These are phyloP conservation scores for Nephrotoma flavescens DNA, from an alignment of 2,888 invertebrate species.

Conservation along the genomic window DNA sequence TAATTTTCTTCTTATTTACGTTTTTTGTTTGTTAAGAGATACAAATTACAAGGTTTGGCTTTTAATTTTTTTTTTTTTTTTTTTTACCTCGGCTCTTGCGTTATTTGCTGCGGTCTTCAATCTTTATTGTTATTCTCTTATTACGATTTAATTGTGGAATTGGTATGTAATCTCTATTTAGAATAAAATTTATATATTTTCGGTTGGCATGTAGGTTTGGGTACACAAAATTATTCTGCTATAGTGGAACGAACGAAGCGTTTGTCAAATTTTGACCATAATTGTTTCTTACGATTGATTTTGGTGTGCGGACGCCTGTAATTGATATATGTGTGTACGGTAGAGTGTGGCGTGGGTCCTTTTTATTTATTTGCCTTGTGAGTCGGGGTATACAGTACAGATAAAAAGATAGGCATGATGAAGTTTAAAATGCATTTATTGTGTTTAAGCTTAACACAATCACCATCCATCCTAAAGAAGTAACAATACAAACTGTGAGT, in stretches of 20 bases:
- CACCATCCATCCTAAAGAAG: background rate
- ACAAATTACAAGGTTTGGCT: background rate
- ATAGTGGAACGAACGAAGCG: background rate
- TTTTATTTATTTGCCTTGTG: background rate
- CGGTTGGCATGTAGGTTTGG: background rate
- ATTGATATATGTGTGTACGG: background rate
- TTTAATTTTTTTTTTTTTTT: background rate
- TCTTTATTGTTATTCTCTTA: background rate
- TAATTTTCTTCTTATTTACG: background rate
- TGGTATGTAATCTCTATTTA: background rate
- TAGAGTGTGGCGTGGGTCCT: background rate
- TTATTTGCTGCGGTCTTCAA: background rate
- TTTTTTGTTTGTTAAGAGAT: background rate
- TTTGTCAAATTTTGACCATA: background rate
- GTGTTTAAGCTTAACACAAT: background rate
- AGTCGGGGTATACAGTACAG: no score
- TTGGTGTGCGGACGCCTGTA: background rate
- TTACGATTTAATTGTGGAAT: background rate
- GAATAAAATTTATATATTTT: background rate
- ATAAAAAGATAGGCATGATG: background rate
- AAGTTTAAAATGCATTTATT: background rate
- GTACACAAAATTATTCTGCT: background rate
- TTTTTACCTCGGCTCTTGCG: background rate
- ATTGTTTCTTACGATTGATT: background rate
- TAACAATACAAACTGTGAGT: background rate